A percentile compares a stretch with the other conserved stretches of the same genome.
Conservation (phyloP, 2,113 vertebrate species). For the Syrrhaptes paradoxus region DNA sequence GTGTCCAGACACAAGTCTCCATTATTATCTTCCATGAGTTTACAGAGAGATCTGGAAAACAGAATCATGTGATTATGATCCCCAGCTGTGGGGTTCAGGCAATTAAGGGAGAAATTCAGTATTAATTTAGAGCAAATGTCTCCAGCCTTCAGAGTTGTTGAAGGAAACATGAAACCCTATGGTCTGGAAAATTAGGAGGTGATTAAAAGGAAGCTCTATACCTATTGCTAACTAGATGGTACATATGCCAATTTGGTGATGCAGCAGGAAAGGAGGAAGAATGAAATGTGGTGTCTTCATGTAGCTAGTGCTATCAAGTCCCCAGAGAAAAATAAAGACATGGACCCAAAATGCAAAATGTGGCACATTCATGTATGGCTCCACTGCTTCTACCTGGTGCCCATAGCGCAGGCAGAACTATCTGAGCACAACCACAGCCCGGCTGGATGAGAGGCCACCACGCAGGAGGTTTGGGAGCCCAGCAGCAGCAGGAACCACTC, state of each 20-base stretch:
- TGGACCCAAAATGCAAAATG: neutral
- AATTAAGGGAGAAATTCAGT: neutral
- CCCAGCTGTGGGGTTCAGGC: neutral
- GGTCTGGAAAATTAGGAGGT: neutral
- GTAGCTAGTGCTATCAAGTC: neutral
- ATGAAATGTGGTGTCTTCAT: rapidly evolving
- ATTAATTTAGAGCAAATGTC: neutral
- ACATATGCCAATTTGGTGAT: neutral
- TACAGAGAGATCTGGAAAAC: neutral
- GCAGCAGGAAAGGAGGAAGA: neutral
- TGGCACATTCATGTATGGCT: neutral
- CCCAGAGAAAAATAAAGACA: neutral
- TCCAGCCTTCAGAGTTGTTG: neutral
- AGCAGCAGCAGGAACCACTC: neutral
- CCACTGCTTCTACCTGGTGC: neutral
- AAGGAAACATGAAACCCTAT: neutral
- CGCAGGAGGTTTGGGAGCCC: neutral
- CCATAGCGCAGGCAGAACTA: neutral
- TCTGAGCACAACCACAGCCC: neutral
- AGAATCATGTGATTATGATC: neutral
- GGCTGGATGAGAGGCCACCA: neutral
- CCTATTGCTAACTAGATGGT: neutral
- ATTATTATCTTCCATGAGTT: neutral
- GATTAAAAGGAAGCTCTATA: neutral
- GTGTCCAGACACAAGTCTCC: neutral